Conservation (phyloP, 2,888 invertebrate species). For the Masnerella sp. region DNA sequence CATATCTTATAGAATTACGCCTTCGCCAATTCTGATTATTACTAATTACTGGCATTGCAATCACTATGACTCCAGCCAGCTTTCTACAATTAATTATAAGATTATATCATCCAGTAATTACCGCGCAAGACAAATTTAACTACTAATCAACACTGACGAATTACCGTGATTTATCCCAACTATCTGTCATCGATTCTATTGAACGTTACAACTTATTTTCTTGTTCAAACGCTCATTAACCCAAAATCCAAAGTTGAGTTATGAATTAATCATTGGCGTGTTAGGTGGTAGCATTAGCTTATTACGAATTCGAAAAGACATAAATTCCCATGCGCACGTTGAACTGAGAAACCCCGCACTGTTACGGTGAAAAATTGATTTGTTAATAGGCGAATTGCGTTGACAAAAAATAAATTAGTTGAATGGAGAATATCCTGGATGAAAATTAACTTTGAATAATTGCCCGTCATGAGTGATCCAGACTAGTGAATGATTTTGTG, state of each 20-base stretch:
- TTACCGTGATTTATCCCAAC: no score
- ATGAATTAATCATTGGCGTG: background rate
- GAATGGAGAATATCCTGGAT: constrained; percentile 34
- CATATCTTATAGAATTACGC: no score
- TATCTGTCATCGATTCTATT: background rate
- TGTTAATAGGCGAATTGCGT: constrained; percentile 9
- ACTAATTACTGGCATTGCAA: no score
- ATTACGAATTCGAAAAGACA: background rate
- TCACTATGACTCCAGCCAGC: no score
- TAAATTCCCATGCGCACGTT: background rate
- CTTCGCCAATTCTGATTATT: no score
- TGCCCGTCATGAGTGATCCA: constrained; percentile 31
- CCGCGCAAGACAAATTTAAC: no score
- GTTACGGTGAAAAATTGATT: constrained; percentile 19
- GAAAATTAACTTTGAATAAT: constrained; percentile 43
- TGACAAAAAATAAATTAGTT: constrained; percentile 37
- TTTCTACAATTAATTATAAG: background rate
- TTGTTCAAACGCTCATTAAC: background rate
- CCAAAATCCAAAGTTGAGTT: background rate
- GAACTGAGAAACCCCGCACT: background rate
- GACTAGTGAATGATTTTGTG: constrained; percentile 27
- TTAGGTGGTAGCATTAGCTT: background rate
- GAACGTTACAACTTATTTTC: constrained; percentile 1
- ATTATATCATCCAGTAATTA: no score
- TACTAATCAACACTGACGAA: no score